These are phyloP conservation scores for Vespertilio murinus DNA, from an alignment of 2,797 vertebrate species.

Conservation along the genomic window DNA sequence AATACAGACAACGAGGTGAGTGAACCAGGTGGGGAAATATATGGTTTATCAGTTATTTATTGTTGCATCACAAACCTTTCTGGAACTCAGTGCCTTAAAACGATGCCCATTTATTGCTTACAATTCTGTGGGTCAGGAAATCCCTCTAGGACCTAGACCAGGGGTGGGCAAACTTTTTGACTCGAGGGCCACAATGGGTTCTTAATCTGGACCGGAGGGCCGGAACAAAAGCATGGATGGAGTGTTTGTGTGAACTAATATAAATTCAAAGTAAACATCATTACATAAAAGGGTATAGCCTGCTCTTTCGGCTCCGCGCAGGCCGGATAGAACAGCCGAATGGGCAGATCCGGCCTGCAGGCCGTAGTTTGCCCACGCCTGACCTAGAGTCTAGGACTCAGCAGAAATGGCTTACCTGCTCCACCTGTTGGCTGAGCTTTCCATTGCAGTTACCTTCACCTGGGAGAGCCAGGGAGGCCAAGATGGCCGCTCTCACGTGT, in stretches of 20 bases:
- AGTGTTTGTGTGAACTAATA: too few species aligned
- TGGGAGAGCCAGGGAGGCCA: background rate
- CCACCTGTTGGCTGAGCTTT: background rate
- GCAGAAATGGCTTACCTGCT: background rate
- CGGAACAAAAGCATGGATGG: too few species aligned
- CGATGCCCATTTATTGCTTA: background rate
- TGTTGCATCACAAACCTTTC: background rate
- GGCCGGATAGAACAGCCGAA: too few species aligned
- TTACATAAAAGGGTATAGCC: too few species aligned
- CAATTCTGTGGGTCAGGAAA: background rate
- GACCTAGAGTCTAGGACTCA: background rate
- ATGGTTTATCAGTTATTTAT: background rate
- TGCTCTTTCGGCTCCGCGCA: too few species aligned
- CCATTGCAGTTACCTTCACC: fast-evolving
- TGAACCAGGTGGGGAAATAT: background rate
- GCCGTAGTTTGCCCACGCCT: too few species aligned
- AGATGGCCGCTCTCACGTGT: background rate
- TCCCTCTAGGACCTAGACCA: background rate
- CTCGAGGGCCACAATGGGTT: too few species aligned
- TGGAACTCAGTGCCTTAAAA: background rate
- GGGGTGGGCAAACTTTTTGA: too few species aligned
- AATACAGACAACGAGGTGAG: background rate
- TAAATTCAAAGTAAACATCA: too few species aligned
- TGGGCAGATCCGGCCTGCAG: too few species aligned
- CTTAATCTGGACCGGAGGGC: too few species aligned